A percentile compares a stretch with the other conserved stretches of the same genome.
Conservation (phyloP, 2,888 invertebrate species). For the Spialia ferax region DNA sequence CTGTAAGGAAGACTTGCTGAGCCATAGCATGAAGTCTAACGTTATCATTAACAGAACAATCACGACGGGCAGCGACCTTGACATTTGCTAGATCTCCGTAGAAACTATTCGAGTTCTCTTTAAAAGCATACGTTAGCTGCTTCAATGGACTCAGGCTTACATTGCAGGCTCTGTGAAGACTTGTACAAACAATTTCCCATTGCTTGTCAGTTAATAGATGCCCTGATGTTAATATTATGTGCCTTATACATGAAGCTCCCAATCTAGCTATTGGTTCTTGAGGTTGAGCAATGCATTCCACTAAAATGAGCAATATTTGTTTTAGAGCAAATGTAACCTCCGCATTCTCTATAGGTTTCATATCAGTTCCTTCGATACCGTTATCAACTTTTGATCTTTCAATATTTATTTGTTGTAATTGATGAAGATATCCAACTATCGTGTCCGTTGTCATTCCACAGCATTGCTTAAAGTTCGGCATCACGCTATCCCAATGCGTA, state of each 20-base stretch:
- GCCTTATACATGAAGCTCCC: constrained; percentile 96
- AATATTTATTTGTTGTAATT: constrained; percentile 88
- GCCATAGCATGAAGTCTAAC: constrained; percentile 95
- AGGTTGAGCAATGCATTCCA: constrained; percentile 96
- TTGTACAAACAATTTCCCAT: constrained; percentile 95
- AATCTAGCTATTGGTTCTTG: constrained; percentile 96
- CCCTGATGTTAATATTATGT: constrained; percentile 94
- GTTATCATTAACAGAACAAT: constrained; percentile 94
- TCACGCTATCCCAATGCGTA: constrained; percentile 91
- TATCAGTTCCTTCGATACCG: constrained; percentile 66
- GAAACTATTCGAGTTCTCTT: constrained; percentile 96
- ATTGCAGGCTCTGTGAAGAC: constrained; percentile 93
- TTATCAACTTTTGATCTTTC: constrained; percentile 72
- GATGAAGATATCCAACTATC: constrained; percentile 94
- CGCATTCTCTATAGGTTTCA: constrained; percentile 85
- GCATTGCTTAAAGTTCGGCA: constrained; percentile 97
- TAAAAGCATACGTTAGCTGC: constrained; percentile 96
- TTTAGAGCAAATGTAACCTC: constrained; percentile 92
- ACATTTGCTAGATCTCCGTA: constrained; percentile 97
- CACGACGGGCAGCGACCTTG: constrained; percentile 96
- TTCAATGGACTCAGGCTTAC: constrained; percentile 95
- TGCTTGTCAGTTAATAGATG: constrained; percentile 93
- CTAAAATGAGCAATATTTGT: constrained; percentile 94
- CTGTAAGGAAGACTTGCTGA: constrained; percentile 94
- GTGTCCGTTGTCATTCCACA: constrained; percentile 97